These are phyloP conservation scores for Austrofundulus limnaeus DNA, from an alignment of 2,113 vertebrate genomes.

Conservation along the genomic window DNA sequence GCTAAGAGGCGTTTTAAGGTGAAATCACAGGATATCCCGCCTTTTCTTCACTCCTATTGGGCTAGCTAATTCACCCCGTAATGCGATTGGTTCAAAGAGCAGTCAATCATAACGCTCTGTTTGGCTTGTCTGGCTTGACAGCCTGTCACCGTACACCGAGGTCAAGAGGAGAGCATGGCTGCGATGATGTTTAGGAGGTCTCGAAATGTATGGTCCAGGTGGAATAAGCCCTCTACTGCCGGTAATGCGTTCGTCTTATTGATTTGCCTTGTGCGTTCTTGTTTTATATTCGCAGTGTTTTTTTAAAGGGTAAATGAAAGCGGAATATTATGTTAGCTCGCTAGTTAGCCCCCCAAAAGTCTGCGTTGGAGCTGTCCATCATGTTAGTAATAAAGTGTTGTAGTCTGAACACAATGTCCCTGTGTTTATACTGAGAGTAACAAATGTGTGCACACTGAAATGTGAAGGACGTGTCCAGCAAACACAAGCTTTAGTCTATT, in stretches of 20 bases:
- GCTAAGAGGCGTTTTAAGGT: conserved; percentile 1
- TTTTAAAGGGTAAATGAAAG: neutral
- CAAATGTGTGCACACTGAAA: neutral
- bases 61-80: rapidly evolving
- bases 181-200: conserved; percentile 77
- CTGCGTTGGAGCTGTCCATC: neutral
- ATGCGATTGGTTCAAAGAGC: conserved; percentile 47
- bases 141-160: conserved; percentile 61
- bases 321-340: conserved; percentile 44
- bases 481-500: neutral
- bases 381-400: neutral
- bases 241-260: conserved; percentile 72
- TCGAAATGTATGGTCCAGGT: conserved; percentile 64
- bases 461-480: neutral
- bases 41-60: conserved; percentile 59
- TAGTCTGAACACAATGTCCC: conserved; percentile 34
- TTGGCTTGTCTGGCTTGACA: conserved; percentile 56
- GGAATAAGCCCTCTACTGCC: conserved; percentile 62
- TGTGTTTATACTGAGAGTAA: neutral
- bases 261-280: neutral
- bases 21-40: conserved; percentile 59
- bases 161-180: conserved; percentile 77
- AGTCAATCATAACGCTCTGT: conserved; percentile 36
- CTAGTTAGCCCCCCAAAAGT: conserved; percentile 41
- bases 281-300: neutral